Base-by-base conservation (phyloP, 2,888 invertebrate genomes). In the Trachelus tabidus region DNA sequence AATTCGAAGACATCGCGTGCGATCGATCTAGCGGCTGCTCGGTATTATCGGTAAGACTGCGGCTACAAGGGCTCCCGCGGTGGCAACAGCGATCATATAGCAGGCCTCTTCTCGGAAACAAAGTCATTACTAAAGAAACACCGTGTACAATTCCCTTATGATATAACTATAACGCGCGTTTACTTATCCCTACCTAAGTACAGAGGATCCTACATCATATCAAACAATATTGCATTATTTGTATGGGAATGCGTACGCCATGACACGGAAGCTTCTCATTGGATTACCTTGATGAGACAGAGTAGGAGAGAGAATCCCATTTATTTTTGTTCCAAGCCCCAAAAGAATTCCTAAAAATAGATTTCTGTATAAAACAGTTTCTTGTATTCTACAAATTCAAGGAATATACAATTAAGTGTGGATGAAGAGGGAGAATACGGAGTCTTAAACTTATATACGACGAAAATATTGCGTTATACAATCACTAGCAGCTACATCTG, bases 81-180 rank as follows among this genome's bases (percentile, higher is more conserved):
- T 71, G 71, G 71, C 71, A 71, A 71, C 71, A 71, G 71, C 71
- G 31, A 31, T 15, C 71, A 34, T 71, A 71, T 71, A 71, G 71
- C 71, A 71, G 31, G 2, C 76, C 73, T 78, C 79, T 71, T 75
- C 75, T 79, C 30, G 75, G 76, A 73, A 76, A 79, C 69, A 74
- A 78, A 81, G 71, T 79, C 76, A 81, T 81, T 79, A 77, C 76
- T 76, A 77, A 78, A 76, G 76, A 73, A 75, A 81, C 81, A 71
- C 71, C 71, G 71, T 71, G 71, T 34, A 34, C 71, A 31, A 34
- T 71, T 34, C 71, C 31, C 71, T 23, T 71, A 23, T 56, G 23
- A 23, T 56, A 56, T 56, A 56, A 56, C 56, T 23, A 31, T 31
- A 33, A 71, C 31, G 31, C 71, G 12, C 31, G 11, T 71, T 12